A percentile compares a stretch with the other conserved stretches of the same genome.
phyloP scores from a whole-genome alignment of 2,797 vertebrate species.

The Smutsia temminckii region DNA sequence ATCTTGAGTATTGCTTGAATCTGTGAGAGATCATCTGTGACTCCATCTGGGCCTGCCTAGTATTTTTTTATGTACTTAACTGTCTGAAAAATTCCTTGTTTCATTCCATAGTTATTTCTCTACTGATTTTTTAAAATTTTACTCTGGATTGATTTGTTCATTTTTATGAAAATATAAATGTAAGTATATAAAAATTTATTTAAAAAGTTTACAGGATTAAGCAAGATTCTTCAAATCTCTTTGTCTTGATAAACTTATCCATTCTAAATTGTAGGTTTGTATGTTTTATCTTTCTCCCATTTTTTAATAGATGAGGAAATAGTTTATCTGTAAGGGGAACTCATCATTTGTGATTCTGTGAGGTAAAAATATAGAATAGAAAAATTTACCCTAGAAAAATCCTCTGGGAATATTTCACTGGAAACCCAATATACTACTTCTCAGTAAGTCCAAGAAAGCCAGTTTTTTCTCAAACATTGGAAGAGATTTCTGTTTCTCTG shows the following conservation, averaged over 20 bases:
- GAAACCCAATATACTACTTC: neutral
- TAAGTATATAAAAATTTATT: neutral
- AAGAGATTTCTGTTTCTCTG: constrained; percentile 38
- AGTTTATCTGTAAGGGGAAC: neutral
- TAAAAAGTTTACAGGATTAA: neutral
- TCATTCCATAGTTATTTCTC: neutral
- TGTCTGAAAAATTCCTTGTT: neutral
- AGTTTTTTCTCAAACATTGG: neutral
- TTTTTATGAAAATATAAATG: constrained; percentile 8
- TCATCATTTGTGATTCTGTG: constrained; percentile 23
- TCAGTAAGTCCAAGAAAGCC: neutral
- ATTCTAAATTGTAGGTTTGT: constrained; percentile 27
- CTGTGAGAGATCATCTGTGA: constrained; percentile 46
- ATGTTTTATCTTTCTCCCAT: neutral
- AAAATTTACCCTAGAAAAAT: neutral
- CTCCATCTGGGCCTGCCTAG: constrained; percentile 8
- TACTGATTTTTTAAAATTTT: constrained; percentile 9
- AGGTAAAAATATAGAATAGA: neutral
- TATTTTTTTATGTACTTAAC: constrained; percentile 41
- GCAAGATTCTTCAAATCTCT: neutral
- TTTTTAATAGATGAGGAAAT: neutral
- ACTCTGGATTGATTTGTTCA: neutral
- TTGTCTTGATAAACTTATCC: neutral
- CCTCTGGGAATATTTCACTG: neutral
- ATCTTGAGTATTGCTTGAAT: constrained; percentile 1